A percentile compares a stretch with the other conserved stretches of the same genome.
Conservation (phyloP, 2,113 vertebrate genomes). For the Seriola aureovittata region DNA sequence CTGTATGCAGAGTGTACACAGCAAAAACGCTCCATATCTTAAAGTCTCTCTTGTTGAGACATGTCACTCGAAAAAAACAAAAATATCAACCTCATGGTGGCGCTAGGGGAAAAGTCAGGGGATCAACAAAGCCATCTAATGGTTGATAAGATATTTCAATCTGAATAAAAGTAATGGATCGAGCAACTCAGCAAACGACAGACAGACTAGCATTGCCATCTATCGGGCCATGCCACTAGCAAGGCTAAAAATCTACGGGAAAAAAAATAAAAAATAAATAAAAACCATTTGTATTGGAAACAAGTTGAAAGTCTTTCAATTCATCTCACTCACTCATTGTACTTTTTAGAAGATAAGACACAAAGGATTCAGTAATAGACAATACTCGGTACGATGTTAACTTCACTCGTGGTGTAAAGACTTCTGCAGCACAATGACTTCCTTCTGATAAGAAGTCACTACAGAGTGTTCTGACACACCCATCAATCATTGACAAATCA, state of each 20-base stretch:
- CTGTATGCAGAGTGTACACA: not conserved
- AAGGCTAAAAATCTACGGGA: too few species aligned
- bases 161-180: not conserved
- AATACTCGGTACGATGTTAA: not conserved
- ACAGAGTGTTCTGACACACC: constrained; percentile 44
- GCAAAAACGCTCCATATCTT: not conserved
- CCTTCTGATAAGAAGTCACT: constrained; percentile 38
- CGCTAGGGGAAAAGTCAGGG: not conserved
- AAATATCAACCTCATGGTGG: not conserved
- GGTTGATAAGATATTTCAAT: not conserved
- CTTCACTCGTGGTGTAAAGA: not conserved
- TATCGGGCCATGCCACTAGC: too few species aligned
- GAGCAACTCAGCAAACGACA: too few species aligned
- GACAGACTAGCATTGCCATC: too few species aligned
- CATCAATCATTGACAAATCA: constrained; percentile 64
- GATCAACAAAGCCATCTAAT: not conserved
- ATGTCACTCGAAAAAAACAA: not conserved
- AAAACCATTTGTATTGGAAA: too few species aligned
- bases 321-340: too few species aligned
- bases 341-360: too few species aligned
- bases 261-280: not conserved
- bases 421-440: constrained; percentile 16
- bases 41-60: too few species aligned
- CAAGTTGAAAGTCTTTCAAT: too few species aligned
- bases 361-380: too few species aligned